Conservation (phyloP, 2,113 vertebrate genomes). For the Theristicus caerulescens region DNA sequence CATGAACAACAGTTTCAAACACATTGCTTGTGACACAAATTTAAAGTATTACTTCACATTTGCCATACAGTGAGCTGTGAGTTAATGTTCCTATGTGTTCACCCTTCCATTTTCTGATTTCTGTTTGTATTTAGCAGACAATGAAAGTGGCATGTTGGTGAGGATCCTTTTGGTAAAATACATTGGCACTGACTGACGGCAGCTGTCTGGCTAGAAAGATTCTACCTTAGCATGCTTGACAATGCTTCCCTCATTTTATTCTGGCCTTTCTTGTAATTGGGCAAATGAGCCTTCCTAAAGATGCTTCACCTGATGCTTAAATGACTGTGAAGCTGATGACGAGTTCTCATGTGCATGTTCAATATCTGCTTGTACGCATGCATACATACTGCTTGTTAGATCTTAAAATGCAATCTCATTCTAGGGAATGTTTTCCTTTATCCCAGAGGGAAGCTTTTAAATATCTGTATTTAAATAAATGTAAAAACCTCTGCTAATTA, state of each 20-base stretch:
- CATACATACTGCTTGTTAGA: neutral
- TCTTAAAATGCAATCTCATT: neutral
- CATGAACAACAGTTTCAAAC: neutral
- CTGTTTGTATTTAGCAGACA: neutral
- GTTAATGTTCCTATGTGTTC: neutral
- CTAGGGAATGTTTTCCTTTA: neutral
- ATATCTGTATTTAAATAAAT: neutral
- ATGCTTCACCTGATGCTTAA: neutral
- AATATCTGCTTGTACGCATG: fast-evolving
- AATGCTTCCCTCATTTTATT: neutral
- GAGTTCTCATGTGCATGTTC: neutral
- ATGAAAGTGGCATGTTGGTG: neutral
- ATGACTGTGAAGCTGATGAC: neutral
- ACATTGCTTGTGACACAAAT: neutral
- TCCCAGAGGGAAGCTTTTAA: neutral
- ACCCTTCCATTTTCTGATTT: neutral
- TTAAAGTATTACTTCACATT: neutral
- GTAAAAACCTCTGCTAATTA: neutral
- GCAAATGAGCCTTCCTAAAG: neutral
- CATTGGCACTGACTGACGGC: neutral
- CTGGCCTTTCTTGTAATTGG: neutral
- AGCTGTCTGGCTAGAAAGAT: neutral
- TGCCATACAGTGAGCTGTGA: neutral
- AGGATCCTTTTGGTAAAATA: neutral
- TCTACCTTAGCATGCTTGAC: neutral